Evolutionary conservation across 2,888 invertebrate genomes (phyloP).

Genomic region (Neoascia interrupta): DNA sequence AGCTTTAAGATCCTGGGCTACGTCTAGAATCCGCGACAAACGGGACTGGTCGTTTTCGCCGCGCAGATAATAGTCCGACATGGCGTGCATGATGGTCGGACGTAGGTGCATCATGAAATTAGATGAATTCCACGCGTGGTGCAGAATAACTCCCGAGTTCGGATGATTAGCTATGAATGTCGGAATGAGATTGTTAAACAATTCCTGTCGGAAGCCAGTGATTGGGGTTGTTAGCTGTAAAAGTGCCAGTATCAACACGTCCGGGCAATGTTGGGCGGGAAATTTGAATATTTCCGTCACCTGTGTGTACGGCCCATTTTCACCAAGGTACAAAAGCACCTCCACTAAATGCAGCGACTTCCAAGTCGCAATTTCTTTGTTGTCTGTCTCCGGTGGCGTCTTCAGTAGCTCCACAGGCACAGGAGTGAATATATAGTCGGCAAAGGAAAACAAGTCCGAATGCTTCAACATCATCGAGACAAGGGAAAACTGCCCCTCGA

Average conservation of each 20-base stretch:
- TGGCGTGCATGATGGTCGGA: slow-evolving; percentile 94
- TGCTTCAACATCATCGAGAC: slow-evolving; percentile 92
- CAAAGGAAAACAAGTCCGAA: slow-evolving; percentile 96
- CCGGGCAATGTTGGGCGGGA: slow-evolving; percentile 96
- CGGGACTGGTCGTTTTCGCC: slow-evolving; percentile 96
- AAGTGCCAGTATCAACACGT: slow-evolving; percentile 93
- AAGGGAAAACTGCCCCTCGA: slow-evolving; percentile 95
- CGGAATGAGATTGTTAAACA: slow-evolving; percentile 92
- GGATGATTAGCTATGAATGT: slow-evolving; percentile 97
- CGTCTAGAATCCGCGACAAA: slow-evolving; percentile 95
- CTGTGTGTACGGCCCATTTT: slow-evolving; percentile 90
- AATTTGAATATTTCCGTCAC: slow-evolving; percentile 93
- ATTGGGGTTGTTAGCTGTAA: slow-evolving; percentile 92
- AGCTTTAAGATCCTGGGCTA: slow-evolving; percentile 97
- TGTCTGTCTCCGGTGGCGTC: slow-evolving; percentile 95
- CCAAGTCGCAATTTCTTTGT: slow-evolving; percentile 96
- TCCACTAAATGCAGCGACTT: slow-evolving; percentile 95
- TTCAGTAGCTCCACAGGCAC: slow-evolving; percentile 94
- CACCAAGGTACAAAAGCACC: slow-evolving; percentile 90
- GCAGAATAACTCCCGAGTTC: slow-evolving; percentile 96
- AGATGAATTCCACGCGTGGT: slow-evolving; percentile 96
- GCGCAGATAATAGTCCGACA: slow-evolving; percentile 97
- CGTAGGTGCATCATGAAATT: slow-evolving; percentile 85
- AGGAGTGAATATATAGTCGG: slow-evolving; percentile 93
- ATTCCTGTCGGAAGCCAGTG: slow-evolving; percentile 89